Evolutionary conservation across 92 coral and sea anemone genomes (phyloP).

Genomic region (Isaurus tuberculatus): DNA sequence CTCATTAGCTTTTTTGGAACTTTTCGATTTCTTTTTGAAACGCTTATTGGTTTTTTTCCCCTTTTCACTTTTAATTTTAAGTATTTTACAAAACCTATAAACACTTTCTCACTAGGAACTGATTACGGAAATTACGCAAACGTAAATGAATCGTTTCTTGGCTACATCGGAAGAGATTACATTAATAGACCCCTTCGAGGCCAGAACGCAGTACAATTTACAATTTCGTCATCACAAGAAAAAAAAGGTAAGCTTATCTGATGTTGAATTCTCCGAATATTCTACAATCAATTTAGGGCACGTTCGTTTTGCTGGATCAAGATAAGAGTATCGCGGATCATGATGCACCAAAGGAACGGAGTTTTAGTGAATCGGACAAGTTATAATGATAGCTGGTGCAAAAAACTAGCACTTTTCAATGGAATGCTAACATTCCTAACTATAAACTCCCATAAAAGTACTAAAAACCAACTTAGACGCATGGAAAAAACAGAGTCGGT

Average conservation of each 20-base stretch:
- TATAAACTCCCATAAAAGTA: too few species aligned
- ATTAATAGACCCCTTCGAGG: constrained; percentile 35
- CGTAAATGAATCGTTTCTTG: constrained; percentile 6
- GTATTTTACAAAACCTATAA: background rate
- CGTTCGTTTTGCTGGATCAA: too few species aligned
- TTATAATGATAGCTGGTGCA: too few species aligned
- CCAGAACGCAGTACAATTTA: background rate
- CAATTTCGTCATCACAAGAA: background rate
- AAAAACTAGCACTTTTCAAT: too few species aligned
- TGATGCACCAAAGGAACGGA: too few species aligned
- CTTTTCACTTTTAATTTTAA: background rate
- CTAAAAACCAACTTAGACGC: too few species aligned
- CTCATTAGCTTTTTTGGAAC: background rate
- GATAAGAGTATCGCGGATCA: too few species aligned
- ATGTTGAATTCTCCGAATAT: background rate
- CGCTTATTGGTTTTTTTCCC: background rate
- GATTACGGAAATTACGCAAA: constrained; percentile 12
- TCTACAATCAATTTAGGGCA: too few species aligned
- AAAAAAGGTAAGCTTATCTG: constrained; percentile 5
- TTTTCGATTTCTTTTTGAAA: too few species aligned
- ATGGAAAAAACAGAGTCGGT: too few species aligned
- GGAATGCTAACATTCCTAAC: too few species aligned
- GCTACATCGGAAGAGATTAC: constrained; percentile 22
- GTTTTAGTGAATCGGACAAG: too few species aligned
- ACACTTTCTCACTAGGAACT: background rate